phyloP scores from a whole-genome alignment of 2,797 vertebrate species.

The Oreochromis mossambicus region DNA sequence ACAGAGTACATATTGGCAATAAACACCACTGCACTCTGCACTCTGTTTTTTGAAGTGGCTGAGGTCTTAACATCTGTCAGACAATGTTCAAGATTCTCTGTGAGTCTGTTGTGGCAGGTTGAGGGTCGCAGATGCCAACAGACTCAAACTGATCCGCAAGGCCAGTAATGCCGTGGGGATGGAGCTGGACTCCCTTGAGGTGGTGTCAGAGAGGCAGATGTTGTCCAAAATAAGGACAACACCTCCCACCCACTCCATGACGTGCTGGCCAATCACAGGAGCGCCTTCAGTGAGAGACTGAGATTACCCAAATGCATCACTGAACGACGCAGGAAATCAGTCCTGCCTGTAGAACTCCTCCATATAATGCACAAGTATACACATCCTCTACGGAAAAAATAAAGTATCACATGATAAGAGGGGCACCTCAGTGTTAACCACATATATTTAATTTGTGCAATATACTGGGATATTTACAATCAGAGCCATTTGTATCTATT shows the following conservation, averaged over 20 bases:
- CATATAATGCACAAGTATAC: background rate
- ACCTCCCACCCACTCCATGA: background rate
- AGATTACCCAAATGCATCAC: background rate
- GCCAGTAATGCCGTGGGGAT: background rate
- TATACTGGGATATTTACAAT: background rate
- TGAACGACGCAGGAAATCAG: rapidly evolving
- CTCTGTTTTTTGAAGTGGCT: background rate
- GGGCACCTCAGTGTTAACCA: background rate
- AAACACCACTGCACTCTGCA: background rate
- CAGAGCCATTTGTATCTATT: background rate
- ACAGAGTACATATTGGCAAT: background rate
- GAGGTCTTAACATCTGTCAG: background rate
- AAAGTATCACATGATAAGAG: background rate
- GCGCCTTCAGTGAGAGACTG: rapidly evolving
- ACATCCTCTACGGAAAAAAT: background rate
- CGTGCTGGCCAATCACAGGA: background rate
- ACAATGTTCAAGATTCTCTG: background rate
- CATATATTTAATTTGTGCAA: background rate
- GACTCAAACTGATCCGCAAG: background rate
- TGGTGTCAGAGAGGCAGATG: background rate
- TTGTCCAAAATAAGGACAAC: background rate
- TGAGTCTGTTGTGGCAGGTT: background rate
- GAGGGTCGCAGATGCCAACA: background rate
- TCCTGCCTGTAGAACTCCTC: rapidly evolving
- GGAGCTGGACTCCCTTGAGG: background rate